Evolutionary conservation across 1,140 invertebrate species (phyloP), one percentile per base, ranked within the genome.

Genomic region (Phenacoccus solenopsis): DNA sequence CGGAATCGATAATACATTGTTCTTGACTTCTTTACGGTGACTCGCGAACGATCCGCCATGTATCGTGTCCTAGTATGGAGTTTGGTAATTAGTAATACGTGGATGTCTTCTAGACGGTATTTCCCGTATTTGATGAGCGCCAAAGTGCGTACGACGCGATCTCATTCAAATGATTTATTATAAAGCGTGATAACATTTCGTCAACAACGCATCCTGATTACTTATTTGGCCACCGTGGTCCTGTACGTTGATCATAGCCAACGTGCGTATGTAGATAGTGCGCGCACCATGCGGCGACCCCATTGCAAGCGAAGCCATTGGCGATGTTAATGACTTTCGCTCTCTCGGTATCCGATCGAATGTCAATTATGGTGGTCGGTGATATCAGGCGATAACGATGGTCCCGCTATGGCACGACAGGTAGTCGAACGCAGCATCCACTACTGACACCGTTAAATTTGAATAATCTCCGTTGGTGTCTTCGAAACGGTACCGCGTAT

Each of bases 321-420:
- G n/a, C n/a, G n/a, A 49, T 49, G 38, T 49, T 49, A 49, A 49
- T 49, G 38, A 49, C 38, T 49, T 49, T 49, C 38, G 38, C 38
- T 49, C 38, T 49, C 38, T 10, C 16, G 4, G 16, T 49, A 16
- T 49, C 20, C 38, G 38, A 49, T 49, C 38, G 38, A 49, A 49
- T 49, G 38, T n/a, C 38, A 49, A 49, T 49, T 49, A 49, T 7
- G n/a, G n/a, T n/a, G n/a, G n/a, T n/a, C n/a, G n/a, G n/a, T n/a
- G n/a, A n/a, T n/a, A n/a, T n/a, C n/a, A n/a, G n/a, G n/a, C n/a
- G n/a, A n/a, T n/a, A n/a, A n/a, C n/a, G n/a, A n/a, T n/a, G n/a
- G n/a, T n/a, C n/a, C n/a, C n/a, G n/a, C n/a, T 49, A 49, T 16
- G 2, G 13, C 13, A 49, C 38, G 3, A 49, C 38, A n/a, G 38